Base-by-base conservation (phyloP, 1,140 invertebrate genomes). In the Atta cephalotes region DNA sequence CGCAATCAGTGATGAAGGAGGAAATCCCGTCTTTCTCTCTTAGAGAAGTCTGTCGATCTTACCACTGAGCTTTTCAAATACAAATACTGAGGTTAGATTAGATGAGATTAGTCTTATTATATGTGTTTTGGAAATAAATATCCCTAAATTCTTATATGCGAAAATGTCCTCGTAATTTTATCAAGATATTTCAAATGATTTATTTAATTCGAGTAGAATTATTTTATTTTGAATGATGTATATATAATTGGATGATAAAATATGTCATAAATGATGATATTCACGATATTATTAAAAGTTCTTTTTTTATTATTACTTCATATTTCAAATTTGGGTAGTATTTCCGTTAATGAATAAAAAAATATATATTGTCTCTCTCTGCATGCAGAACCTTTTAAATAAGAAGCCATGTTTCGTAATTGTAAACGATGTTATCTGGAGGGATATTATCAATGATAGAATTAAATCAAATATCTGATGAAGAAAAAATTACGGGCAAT, bases 401-500 rank as follows among this genome's bases (percentile, higher is more conserved):
- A 39, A 66, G 31, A 66, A 39, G 0, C 1, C 31, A 35, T 9
- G 9, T 58, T 76, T 21, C 28, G 9, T 16, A 16, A 58, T 58
- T 53, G 18, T 58, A 60, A 31, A 28, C 25, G 9, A 63, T 56
- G 18, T 56, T 56, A n/a, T 39, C 7, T 12, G 35, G 10, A 9
- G 5, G 10, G 65, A 66, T 58, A n/a, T 66, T 14, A 28, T 70
- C 21, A 6, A 39, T 62, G 63, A 51, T 21, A 63, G 63, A 84
- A 88, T 76, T 65, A 78, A 88, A 88, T 91, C 89, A 76, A 53
- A 79, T 78, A 81, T 84, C 53, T 53, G 51, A 53, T 18, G 63
- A 31, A 63, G 72, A 49, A 82, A 92, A 91, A 94, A 94, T 93
- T 93, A 90, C 87, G 87, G 85, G 89, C 89, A 94, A 95, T 95